These are phyloP conservation scores for Melanaphis sacchari DNA, from an alignment of 1,140 invertebrate species.

Conservation along the genomic window DNA sequence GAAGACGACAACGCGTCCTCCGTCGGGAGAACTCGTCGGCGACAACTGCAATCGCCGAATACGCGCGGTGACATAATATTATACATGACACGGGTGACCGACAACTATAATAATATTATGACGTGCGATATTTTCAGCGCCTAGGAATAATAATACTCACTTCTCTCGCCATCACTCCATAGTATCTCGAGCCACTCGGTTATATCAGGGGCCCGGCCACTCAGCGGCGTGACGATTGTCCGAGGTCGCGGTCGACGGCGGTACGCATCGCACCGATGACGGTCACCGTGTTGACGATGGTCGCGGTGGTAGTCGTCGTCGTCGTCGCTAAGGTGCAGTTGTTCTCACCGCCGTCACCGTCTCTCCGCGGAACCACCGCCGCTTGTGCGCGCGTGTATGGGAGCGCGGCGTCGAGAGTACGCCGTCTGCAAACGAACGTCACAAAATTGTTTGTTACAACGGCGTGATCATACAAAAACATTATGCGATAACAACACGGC, in stretches of 20 bases:
- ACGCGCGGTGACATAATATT: no score
- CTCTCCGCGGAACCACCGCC: not conserved
- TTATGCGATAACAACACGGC: no score
- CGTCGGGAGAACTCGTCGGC: no score
- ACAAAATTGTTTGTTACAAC: not conserved
- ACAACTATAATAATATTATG: no score
- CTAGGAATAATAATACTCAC: not conserved
- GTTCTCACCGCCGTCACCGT: not conserved
- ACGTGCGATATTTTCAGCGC: no score
- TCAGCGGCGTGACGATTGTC: not conserved
- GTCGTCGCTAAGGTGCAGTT: not conserved
- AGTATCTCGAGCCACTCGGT: not conserved
- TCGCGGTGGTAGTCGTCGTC: not conserved
- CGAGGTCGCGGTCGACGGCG: not conserved
- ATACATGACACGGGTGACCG: no score
- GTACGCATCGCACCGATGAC: not conserved
- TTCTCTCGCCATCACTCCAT: conserved; percentile 44
- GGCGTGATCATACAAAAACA: no score
- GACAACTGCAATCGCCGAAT: no score
- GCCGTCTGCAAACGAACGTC: not conserved
- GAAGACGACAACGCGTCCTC: no score
- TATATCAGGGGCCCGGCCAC: conserved; percentile 1
- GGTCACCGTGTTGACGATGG: not conserved
- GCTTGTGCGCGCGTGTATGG: not conserved
- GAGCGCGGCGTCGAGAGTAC: not conserved